Evolutionary conservation across 2,113 vertebrate genomes (phyloP), one percentile per base, ranked within the genome.

Genomic region (Trogon melanurus): DNA sequence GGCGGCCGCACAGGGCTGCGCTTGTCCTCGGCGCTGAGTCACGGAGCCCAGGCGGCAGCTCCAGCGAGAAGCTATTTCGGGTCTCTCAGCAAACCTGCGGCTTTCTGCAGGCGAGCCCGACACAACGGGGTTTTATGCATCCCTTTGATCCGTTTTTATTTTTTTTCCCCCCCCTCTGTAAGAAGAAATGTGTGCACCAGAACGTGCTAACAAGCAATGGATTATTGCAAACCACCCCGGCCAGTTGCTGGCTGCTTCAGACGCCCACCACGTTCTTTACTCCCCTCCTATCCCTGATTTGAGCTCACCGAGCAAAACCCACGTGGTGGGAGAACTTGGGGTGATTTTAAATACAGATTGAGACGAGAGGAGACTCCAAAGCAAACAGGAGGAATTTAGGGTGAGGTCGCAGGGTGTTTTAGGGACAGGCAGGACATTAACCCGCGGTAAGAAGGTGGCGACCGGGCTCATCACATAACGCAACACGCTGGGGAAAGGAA

Each of bases 211-310:
- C 76, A 64, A 74, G 58, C 61, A 8, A 54, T 5, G 0, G 9
- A 32, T 50, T 34, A 60, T 65, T 38, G 45, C 2, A 25, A 45
- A 29, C 80, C 2, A 10, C 76, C 32, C 23, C 3, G 1, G 62
- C 18, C 67, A 47, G 79, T 3, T 5, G 54, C 61, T 16, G 41
- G 47, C 74, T 70, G 41, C 8, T 73, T 27, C 79, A 47, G 44
- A 19, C 2, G 2, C 44, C 4, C 0, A 21, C 62, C 54, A 17
- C 0, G 2, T 13, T 70, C 38, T 26, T 7, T 41, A 41, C 41
- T 41, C 11, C 41, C 41, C 41, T 41, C 41, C 41, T 10, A 41
- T 41, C 61, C 5, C 41, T 8, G 32, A 69, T 73, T 18, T n/a
- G 76, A 56, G 45, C 8, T 89, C 38, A 32, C 8, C 8, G 3